These are phyloP conservation scores for Aethes cnicana DNA, from an alignment of 2,888 invertebrate genomes.

Conservation along the genomic window DNA sequence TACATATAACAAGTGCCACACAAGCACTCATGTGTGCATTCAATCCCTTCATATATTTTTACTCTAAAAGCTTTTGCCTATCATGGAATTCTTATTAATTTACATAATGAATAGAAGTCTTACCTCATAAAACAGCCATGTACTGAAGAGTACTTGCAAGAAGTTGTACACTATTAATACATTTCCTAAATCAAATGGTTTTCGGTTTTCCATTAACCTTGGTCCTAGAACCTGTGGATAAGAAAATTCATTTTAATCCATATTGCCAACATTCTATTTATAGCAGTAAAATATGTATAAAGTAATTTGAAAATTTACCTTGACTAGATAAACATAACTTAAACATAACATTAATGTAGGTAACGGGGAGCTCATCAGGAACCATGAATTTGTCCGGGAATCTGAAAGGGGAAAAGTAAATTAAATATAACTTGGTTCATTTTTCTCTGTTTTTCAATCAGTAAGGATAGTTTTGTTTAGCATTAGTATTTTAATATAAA, in stretches of 20 bases:
- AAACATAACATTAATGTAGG: slow-evolving; percentile 95
- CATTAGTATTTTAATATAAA: too few relatives aligned
- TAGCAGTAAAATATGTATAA: background rate
- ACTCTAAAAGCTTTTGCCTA: too few relatives aligned
- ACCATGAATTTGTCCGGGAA: slow-evolving; percentile 94
- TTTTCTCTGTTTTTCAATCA: too few relatives aligned
- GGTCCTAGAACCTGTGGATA: slow-evolving; percentile 89
- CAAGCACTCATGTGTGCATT: too few relatives aligned
- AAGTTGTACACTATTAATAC: slow-evolving; percentile 91
- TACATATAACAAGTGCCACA: too few relatives aligned
- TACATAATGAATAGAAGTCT: slow-evolving; percentile 42
- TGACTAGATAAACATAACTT: slow-evolving; percentile 94
- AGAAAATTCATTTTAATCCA: too few relatives aligned
- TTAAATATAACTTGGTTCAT: too few relatives aligned
- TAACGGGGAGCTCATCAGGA: slow-evolving; percentile 96
- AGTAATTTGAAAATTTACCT: slow-evolving; percentile 72
- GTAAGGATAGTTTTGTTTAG: background rate
- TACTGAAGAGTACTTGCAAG: slow-evolving; percentile 94
- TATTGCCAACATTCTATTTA: too few relatives aligned
- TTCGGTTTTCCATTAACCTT: slow-evolving; percentile 94
- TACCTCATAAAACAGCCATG: slow-evolving; percentile 96
- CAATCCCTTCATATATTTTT: too few relatives aligned
- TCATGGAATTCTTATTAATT: too few relatives aligned
- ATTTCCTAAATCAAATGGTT: slow-evolving; percentile 91
- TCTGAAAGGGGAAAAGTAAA: slow-evolving; percentile 82